Conservation (phyloP, 2,113 vertebrate species). For the Taxidea taxus region DNA sequence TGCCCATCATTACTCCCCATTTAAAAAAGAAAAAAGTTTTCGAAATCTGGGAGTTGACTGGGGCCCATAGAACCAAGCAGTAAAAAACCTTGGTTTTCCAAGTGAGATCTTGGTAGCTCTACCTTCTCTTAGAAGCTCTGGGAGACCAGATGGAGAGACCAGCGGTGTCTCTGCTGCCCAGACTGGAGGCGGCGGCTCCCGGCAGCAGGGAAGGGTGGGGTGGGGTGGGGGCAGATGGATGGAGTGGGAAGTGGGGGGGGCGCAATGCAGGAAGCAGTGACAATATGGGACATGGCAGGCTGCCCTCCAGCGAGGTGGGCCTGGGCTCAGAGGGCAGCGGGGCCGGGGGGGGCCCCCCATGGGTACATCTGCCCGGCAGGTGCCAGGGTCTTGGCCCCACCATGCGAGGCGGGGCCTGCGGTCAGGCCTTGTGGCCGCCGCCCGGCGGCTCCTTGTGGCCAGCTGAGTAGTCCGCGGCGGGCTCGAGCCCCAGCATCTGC, state of each 20-base stretch:
- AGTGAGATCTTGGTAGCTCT: neutral
- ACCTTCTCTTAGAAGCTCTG: neutral
- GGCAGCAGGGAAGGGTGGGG: neutral
- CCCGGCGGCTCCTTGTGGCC: neutral
- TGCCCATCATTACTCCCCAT: neutral
- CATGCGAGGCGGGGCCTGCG: rapidly evolving
- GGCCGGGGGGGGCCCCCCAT: neutral
- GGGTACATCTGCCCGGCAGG: neutral
- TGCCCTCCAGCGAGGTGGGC: neutral
- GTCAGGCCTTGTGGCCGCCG: constrained; percentile 75
- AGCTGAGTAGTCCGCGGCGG: constrained; percentile 28
- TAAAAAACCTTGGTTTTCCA: neutral
- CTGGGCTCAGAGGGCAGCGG: constrained; percentile 20
- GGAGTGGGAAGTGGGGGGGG: neutral
- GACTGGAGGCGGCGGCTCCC: neutral
- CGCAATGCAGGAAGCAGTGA: constrained; percentile 48
- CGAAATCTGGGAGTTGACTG: constrained; percentile 5
- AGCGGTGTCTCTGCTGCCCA: rapidly evolving
- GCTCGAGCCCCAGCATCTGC: constrained; percentile 90
- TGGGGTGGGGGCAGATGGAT: neutral
- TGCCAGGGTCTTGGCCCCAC: neutral
- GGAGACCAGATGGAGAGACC: neutral
- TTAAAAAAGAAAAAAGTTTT: neutral
- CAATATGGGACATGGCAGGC: neutral
- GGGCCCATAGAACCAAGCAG: neutral